A percentile compares a stretch with the other conserved stretches of the same genome.
Conservation (phyloP, 2,113 vertebrate genomes). For the Caracal caracal region DNA sequence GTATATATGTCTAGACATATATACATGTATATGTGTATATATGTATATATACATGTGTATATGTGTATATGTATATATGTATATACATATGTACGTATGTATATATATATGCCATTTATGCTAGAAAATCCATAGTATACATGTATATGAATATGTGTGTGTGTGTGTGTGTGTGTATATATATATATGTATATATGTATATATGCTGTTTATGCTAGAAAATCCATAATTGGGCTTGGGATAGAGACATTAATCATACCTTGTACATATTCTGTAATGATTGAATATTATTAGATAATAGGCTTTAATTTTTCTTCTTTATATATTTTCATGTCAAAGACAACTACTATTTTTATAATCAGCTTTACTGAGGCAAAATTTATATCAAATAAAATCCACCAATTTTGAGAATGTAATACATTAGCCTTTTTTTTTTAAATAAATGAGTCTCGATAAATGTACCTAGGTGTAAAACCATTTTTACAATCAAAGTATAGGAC, state of each 20-base stretch:
- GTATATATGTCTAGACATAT: too few species aligned
- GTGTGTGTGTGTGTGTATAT: too few species aligned
- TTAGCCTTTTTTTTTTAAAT: not conserved
- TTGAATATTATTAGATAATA: not conserved
- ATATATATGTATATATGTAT: too few species aligned
- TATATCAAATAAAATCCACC: not conserved
- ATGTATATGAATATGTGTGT: too few species aligned
- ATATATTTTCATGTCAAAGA: not conserved
- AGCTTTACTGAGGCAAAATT: not conserved
- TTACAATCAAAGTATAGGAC: not conserved
- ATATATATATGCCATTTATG: too few species aligned
- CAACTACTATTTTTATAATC: not conserved
- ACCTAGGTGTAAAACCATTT: not conserved
- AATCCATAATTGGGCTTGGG: not conserved
- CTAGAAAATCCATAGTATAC: too few species aligned
- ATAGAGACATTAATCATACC: not conserved
- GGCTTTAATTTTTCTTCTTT: not conserved
- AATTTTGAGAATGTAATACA: not conserved
- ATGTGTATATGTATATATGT: not conserved
- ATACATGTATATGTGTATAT: too few species aligned
- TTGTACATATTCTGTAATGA: not conserved
- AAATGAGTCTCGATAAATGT: not conserved
- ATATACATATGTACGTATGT: too few species aligned
- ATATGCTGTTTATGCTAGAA: not conserved
- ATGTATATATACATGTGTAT: too few species aligned